Evolutionary conservation across 1,140 invertebrate genomes (phyloP), one percentile per base, ranked within the genome.

Genomic region (Drosophila orena): DNA sequence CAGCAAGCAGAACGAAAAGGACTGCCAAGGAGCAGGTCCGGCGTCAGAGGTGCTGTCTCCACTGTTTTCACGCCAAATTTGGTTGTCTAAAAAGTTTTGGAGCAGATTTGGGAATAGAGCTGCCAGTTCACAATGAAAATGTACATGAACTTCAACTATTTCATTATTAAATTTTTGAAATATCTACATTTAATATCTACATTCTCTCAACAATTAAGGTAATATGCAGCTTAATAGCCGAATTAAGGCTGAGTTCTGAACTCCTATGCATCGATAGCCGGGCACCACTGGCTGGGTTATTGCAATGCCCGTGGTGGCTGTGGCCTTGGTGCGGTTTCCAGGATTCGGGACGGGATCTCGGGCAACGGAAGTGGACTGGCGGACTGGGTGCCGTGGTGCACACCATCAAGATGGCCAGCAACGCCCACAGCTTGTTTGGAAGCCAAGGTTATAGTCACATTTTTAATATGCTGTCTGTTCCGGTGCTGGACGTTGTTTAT

Each of bases 401-500:
- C 24, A 24, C 24, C 24, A 24, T 4, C 57, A 22, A 34, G 46
- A 12, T 35, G 47, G 17, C 15, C 24, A n/a, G 15, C 22, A 6
- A 15, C 50, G 40, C 35, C 30, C 12, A 58, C 46, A 24, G 35
- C 11, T 47, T 22, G 43, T 54, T 62, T 52, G 24, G 50, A 54
- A 71, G 68, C 81, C 81, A 85, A 85, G 81, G 85, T 88, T 89
- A 90, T 89, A 88, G 84, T 69, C 81, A 74, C 77, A 79, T 70
- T 88, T 89, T 89, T 84, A 89, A 88, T 88, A 84, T 89, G 77
- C 57, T 77, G 70, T 72, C 55, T 77, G 56, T 78, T 70, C 74
- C 59, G 59, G 58, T 59, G 38, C 57, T 64, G 59, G 54, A 47
- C 71, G 84, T 77, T 79, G 84, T 79, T 79, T 88, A 79, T 86